Evolutionary conservation across 2,113 vertebrate genomes (phyloP).

Genomic region (Narcine bancroftii): DNA sequence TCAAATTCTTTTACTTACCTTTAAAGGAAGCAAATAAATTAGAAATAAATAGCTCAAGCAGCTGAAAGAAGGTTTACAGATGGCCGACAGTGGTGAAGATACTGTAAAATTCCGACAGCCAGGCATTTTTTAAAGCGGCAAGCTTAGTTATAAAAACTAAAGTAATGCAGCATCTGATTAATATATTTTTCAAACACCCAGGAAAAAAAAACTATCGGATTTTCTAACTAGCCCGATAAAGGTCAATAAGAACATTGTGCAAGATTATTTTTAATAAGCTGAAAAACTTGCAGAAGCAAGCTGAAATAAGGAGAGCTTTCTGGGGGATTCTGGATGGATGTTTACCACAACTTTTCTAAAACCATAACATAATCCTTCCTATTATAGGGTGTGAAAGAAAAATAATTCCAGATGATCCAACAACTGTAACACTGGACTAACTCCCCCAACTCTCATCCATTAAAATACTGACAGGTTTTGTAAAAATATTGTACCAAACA

Average conservation of each 20-base stretch:
- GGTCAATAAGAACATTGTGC: neutral
- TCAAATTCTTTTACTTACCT: neutral
- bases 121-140: neutral
- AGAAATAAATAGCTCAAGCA: neutral
- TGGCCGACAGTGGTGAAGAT: neutral
- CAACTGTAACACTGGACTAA: slow-evolving; percentile 14
- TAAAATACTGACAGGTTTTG: slow-evolving; percentile 35
- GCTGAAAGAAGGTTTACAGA: neutral
- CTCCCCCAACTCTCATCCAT: slow-evolving; percentile 26
- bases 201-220: neutral
- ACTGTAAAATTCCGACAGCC: neutral
- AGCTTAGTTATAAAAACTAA: neutral
- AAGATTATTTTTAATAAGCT: slow-evolving; percentile 30
- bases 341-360: slow-evolving; percentile 28
- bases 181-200: neutral
- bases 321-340: neutral
- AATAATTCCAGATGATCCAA: slow-evolving; percentile 35
- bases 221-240: neutral
- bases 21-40: neutral
- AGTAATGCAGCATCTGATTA: neutral
- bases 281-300: neutral
- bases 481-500: slow-evolving; percentile 32
- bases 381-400: slow-evolving; percentile 36
- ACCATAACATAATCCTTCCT: slow-evolving; percentile 21
- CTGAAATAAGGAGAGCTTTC: neutral